Conservation (phyloP, 2,113 vertebrate species). For the Alaudala cheleensis region DNA sequence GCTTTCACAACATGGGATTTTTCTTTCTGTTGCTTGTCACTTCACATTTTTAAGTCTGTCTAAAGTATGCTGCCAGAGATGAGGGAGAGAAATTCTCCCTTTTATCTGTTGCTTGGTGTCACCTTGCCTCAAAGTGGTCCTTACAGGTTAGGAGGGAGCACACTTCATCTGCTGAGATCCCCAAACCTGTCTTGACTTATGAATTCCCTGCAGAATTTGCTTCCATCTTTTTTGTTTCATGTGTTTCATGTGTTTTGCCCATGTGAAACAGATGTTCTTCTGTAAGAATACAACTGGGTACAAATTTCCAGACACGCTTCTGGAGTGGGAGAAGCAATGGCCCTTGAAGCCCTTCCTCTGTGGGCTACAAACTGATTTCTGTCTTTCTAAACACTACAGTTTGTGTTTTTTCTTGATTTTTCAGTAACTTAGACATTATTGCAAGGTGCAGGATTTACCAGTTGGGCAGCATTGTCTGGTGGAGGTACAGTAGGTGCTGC, state of each 20-base stretch:
- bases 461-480: background rate
- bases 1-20: background rate
- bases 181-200: background rate
- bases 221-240: background rate
- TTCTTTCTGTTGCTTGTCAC: background rate
- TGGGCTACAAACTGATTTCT: background rate
- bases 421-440: background rate
- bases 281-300: fast-evolving
- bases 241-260: background rate
- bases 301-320: background rate
- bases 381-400: background rate
- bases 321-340: background rate
- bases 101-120: background rate
- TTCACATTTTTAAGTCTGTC: background rate
- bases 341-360: background rate
- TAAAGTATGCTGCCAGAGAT: background rate
- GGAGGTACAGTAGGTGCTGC: background rate
- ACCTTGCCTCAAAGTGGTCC: background rate
- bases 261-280: background rate
- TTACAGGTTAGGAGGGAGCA: background rate
- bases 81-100: background rate
- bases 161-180: background rate
- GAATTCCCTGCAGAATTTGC: background rate
- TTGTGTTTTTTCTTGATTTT: background rate
- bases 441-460: background rate